These are phyloP conservation scores for Emmelina monodactyla DNA, from an alignment of 2,888 invertebrate species.

Conservation along the genomic window DNA sequence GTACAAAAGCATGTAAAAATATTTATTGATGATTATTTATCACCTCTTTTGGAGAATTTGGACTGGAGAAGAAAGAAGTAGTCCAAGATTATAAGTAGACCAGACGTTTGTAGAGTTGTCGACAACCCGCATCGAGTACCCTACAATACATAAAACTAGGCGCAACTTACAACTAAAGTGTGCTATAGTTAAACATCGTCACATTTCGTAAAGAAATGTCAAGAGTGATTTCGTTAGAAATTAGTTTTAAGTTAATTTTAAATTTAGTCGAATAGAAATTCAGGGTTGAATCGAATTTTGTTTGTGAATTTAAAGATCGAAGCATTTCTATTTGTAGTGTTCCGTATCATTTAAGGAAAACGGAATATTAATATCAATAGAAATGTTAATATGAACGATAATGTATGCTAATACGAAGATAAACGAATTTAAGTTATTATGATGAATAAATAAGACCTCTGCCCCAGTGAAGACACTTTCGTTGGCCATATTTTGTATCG, in stretches of 20 bases:
- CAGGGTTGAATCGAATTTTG: conserved; percentile 1
- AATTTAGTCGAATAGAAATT: conserved; percentile 9
- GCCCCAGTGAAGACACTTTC: background rate
- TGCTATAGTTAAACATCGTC: no score
- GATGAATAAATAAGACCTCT: background rate
- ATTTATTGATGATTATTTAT: no score
- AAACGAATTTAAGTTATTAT: background rate
- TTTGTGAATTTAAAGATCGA: background rate
- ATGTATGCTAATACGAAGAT: background rate
- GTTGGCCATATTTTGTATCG: conserved; percentile 10
- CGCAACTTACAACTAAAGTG: no score
- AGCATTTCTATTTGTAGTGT: conserved; percentile 2
- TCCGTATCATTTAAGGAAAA: no score
- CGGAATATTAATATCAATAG: background rate
- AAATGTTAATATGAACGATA: background rate
- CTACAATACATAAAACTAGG: no score
- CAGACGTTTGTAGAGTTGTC: no score
- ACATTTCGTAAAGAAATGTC: conserved; percentile 23
- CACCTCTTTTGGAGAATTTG: no score
- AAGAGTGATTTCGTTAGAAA: conserved; percentile 25
- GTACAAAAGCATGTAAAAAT: no score
- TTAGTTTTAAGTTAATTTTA: conserved; percentile 23
- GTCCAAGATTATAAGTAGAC: no score
- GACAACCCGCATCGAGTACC: no score
- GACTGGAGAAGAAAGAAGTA: no score